Evolutionary conservation across 2,113 vertebrate species (phyloP).

Genomic region (Anoura caudifer): DNA sequence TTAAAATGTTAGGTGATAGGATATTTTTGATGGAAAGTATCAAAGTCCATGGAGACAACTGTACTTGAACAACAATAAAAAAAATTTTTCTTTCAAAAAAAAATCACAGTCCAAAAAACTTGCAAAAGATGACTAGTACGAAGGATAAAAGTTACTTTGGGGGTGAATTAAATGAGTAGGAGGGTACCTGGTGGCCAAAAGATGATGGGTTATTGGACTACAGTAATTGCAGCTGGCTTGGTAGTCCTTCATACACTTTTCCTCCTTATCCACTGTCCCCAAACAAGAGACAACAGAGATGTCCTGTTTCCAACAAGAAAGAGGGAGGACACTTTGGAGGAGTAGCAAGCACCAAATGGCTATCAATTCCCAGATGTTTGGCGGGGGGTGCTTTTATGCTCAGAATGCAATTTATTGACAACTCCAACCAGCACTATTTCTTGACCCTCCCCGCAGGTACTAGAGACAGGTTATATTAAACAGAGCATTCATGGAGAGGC

Average conservation of each 20-base stretch:
- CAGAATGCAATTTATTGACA: not conserved
- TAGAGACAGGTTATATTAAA: not conserved
- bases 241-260: not conserved
- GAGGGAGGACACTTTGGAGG: not conserved
- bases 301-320: not conserved
- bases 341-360: not conserved
- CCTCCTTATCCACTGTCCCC: not conserved
- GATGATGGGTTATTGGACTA: not conserved
- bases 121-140: not conserved
- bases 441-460: not conserved
- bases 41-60: not conserved
- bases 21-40: not conserved
- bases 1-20: not conserved
- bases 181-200: not conserved
- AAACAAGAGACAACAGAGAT: not conserved
- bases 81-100: too few species aligned
- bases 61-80: too few species aligned
- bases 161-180: not conserved
- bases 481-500: not conserved
- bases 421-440: not conserved
- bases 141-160: not conserved
- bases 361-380: not conserved
- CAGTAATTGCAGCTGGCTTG: not conserved
- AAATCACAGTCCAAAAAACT: not conserved
- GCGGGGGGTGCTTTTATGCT: not conserved